Base-by-base conservation (phyloP, 1,140 invertebrate genomes). In the Lethocerus indicus region DNA sequence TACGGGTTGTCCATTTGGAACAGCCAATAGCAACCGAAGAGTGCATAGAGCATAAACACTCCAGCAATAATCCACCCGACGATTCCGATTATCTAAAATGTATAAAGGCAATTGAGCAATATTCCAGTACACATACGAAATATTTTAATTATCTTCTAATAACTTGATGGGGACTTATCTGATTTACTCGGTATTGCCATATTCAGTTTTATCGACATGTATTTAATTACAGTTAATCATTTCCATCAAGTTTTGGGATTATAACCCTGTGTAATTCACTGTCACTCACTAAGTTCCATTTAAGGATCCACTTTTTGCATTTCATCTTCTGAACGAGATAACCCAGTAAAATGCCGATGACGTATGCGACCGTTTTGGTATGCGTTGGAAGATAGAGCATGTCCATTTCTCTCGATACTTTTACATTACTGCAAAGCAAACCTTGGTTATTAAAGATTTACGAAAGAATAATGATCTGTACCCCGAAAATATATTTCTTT, bases 321-420 rank as follows among this genome's bases (percentile, higher is more conserved):
- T 48, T 54, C 3, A 54, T 59, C 24, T 60, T 59, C 18, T 55
- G 55, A 12, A 67, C 47, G 1, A 62, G 6, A 35, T 64, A 69
- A 1, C 67, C 69, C 3, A 68, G 36, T 5, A 54, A 55, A 9
- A 70, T 54, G 16, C 69, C 69, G 9, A 68, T 58, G 3, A 71
- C 44, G 46, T 67, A 70, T 2, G 68, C 54, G 0, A 63, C 63
- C 5, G 64, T 61, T 58, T 68, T 63, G 5, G 54, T 57, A 39
- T 55, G 53, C 0, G 55, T 57, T 1, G 55, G 55, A 2, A 57
- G 29, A 36, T 57, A 57, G 3, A 57, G 29, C n/a, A 24, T 21
- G 12, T 43, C 46, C 50, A 50, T 53, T 27, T 50, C 51, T 41
- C 29, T 49, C n/a, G 41, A 13, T 9, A 45, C 36, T 24, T 35